Evolutionary conservation across 2,113 vertebrate genomes (phyloP), one percentile per base, ranked within the genome.

Genomic region (Thamnaconus septentrionalis): DNA sequence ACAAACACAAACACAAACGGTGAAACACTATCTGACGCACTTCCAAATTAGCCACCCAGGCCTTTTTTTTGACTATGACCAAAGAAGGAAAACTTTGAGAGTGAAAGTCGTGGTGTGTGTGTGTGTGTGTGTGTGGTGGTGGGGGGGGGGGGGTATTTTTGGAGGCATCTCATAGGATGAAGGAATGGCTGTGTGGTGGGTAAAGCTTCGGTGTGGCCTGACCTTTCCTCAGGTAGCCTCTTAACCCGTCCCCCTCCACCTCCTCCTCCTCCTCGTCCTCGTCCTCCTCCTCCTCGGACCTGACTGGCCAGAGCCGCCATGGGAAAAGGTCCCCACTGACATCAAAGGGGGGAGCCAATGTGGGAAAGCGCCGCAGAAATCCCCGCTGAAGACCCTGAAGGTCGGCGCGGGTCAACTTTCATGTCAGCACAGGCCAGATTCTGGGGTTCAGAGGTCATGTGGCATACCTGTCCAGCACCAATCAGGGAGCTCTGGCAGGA

Each of bases 401-500:
- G 88, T 91, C 83, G 76, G 49, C 54, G 1, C 0, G 65, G 85
- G 86, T 87, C 89, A 77, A 68, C 75, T 85, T 91, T 91, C 85
- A 90, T 90, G 88, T 88, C 81, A 85, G 73, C 60, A 62, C 59
- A 76, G 73, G 82, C 80, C 75, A 50, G 67, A 69, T 56, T 59
- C 5, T 6, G 59, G 85, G 88, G 18, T 31, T 91, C 87, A 88
- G 18, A 80, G 88, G 82, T 7, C 85, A 53, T 74, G 52, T 18
- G 65, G 82, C 85, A 91, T 92, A 91, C 91, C 89, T 92, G 85
- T 77, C 77, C 73, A 78, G 79, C 61, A 73, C 75, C 82, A 86
- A 80, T 69, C 65, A 78, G 69, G 72, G 85, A 67, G 71, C 77
- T 78, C 86, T 71, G 84, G 69, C 71, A 85, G 84, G 84, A 89